Evolutionary conservation across 2,113 vertebrate genomes (phyloP).

Genomic region (Phylloscopus trochilus): DNA sequence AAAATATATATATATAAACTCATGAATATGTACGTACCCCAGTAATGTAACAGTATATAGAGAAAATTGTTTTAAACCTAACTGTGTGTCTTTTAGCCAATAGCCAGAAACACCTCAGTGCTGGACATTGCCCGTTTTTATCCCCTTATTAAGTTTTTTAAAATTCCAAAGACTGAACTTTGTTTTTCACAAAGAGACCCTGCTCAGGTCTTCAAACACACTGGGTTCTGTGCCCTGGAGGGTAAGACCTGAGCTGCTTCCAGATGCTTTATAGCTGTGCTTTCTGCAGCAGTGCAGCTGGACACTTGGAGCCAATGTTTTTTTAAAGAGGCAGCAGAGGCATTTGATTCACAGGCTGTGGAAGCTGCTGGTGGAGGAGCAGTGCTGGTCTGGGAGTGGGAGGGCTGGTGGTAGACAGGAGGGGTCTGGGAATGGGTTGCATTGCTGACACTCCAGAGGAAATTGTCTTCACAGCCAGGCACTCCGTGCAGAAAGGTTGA

Average conservation of each 20-base stretch:
- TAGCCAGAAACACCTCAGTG: background rate
- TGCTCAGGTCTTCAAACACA: background rate
- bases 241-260: background rate
- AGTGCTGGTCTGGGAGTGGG: background rate
- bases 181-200: background rate
- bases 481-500: background rate
- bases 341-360: background rate
- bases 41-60: background rate
- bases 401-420: background rate
- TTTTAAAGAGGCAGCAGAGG: background rate
- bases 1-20: background rate
- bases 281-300: background rate
- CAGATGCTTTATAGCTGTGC: background rate
- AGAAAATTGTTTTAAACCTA: background rate
- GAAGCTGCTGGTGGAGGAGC: background rate
- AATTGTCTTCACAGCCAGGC: fast-evolving
- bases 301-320: background rate
- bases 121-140: background rate
- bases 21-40: background rate
- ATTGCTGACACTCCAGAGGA: background rate
- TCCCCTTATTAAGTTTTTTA: background rate
- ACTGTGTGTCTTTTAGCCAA: background rate
- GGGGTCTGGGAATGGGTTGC: background rate
- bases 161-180: background rate
- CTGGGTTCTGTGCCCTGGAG: background rate